Evolutionary conservation across 2,113 vertebrate species (phyloP).

Genomic region (Microcebus griseorufus): DNA sequence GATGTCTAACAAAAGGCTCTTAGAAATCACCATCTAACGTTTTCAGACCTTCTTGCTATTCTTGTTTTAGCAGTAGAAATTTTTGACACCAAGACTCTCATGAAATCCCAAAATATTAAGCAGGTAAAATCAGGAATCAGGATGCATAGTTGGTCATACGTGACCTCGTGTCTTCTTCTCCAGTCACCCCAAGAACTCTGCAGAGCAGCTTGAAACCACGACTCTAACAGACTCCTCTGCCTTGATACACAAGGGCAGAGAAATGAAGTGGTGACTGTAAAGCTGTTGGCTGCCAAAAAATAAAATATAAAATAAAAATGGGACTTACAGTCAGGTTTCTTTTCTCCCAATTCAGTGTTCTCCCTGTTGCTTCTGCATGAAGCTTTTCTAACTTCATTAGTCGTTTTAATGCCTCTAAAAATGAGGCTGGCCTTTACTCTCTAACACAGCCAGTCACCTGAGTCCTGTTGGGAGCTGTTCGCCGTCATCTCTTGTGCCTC

Average conservation of each 20-base stretch:
- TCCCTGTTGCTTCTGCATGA: neutral
- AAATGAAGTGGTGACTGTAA: neutral
- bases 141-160: no score
- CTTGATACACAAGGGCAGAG: neutral
- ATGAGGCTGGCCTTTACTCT: neutral
- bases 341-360: neutral
- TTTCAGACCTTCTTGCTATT: neutral
- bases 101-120: neutral
- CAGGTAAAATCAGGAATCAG: neutral
- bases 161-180: neutral
- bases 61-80: neutral
- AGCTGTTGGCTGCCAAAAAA: neutral
- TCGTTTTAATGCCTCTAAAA: neutral
- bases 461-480: neutral
- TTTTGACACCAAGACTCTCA: neutral
- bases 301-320: neutral
- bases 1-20: neutral
- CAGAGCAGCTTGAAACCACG: neutral
- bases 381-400: neutral
- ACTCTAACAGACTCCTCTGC: neutral
- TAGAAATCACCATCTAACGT: neutral
- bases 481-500: neutral
- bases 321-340: no score
- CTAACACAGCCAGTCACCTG: neutral
- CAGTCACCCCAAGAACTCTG: rapidly evolving